phyloP scores from a whole-genome alignment of 2,888 invertebrate species.

The Ectemnius lituratus region DNA sequence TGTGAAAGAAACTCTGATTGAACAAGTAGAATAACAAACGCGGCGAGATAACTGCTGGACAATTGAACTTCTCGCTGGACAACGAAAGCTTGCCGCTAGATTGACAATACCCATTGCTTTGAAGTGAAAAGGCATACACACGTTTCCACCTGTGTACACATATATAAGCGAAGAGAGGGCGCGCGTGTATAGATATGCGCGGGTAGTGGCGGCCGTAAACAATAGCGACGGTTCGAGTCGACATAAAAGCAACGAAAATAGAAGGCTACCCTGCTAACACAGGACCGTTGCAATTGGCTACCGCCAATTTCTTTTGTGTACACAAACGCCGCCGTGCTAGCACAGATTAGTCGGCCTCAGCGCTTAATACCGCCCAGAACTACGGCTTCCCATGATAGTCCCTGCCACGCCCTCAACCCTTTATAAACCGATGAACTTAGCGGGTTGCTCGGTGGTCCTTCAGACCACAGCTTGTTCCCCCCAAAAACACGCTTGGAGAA shows the following conservation, averaged over 20 bases:
- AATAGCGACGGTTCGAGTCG: conserved; percentile 11
- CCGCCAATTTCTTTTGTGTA: conserved; percentile 34
- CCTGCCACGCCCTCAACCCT: neutral
- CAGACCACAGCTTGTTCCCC: too few relatives aligned
- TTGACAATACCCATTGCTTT: too few relatives aligned
- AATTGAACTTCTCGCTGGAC: too few relatives aligned
- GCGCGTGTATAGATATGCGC: neutral
- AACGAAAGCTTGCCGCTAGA: too few relatives aligned
- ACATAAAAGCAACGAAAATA: conserved; percentile 28
- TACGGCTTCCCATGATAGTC: conserved; percentile 28
- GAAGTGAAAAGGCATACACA: neutral
- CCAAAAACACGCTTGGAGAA: too few relatives aligned
- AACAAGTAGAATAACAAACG: too few relatives aligned
- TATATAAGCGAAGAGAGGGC: neutral
- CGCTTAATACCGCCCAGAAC: conserved; percentile 10
- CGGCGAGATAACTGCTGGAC: too few relatives aligned
- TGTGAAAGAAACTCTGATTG: too few relatives aligned
- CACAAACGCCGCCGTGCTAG: neutral
- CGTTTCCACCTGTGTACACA: neutral
- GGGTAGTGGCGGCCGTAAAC: conserved; percentile 22
- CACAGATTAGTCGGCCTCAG: neutral
- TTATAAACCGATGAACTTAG: too few relatives aligned
- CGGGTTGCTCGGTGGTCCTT: too few relatives aligned
- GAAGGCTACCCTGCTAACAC: neutral
- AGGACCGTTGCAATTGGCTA: conserved; percentile 12